Percentiles rank a stretch among this genome's conserved stretches.
Conservation (phyloP, 2,113 vertebrate genomes). For the Crotophaga sulcirostris region DNA sequence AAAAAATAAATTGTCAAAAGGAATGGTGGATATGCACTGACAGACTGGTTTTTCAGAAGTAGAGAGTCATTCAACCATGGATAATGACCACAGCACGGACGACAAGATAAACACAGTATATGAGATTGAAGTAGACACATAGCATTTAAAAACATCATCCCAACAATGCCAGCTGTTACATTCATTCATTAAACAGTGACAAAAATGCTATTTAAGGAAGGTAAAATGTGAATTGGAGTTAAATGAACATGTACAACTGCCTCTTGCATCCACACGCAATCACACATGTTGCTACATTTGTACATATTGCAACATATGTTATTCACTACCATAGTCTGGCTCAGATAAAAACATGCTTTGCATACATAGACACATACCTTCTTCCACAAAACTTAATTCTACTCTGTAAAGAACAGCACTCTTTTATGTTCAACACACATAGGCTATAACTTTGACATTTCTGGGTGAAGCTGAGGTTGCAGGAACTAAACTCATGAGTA, state of each 20-base stretch:
- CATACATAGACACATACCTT: not conserved
- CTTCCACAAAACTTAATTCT: not conserved
- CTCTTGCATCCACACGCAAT: not conserved
- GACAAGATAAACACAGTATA: constrained; percentile 36
- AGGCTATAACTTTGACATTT: not conserved
- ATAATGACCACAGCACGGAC: constrained; percentile 19
- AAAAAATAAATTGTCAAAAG: not conserved
- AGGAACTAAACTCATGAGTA: not conserved
- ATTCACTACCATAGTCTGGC: not conserved
- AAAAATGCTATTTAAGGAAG: constrained; percentile 28
- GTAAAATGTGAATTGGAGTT: not conserved
- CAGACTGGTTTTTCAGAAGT: constrained; percentile 2
- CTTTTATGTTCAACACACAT: not conserved
- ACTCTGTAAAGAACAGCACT: not conserved
- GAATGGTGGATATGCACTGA: not conserved
- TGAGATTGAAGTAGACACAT: constrained; percentile 40
- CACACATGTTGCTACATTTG: not conserved
- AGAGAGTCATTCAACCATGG: not conserved
- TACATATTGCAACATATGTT: not conserved
- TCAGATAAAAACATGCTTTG: not conserved
- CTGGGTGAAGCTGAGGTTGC: not conserved
- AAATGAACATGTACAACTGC: not conserved
- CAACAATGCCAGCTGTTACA: constrained; percentile 3
- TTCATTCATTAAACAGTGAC: constrained; percentile 56
- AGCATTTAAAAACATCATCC: constrained; percentile 47